Evolutionary conservation across 2,797 vertebrate genomes (phyloP), one percentile per base, ranked within the genome.

Genomic region (Pogoniulus pusillus): DNA sequence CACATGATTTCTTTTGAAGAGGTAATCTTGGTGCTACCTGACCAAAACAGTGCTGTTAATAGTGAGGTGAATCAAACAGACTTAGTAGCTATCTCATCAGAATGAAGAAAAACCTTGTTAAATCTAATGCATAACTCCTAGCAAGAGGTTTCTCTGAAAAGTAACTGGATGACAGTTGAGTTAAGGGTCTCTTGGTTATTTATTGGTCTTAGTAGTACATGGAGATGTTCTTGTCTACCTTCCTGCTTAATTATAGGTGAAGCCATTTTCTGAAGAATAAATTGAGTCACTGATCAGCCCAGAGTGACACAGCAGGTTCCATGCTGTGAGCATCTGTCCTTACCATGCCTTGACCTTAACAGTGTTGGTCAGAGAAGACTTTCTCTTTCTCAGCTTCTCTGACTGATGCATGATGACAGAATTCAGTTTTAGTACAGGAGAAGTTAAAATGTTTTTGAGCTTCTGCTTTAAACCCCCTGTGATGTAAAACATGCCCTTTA

Each of bases 201-300:
- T 73, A 24, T 72, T 1, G 1, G 30, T 55, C 39, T 69, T 32
- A 11, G 4, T 34, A 30, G 30, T 15, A 34, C 27, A 29, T 3
- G 5, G 22, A 60, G 49, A 18, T 14, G 13, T 7, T 39, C 0
- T 0, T 79, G 19, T 64, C 62, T 47, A n/a, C 20, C 19, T 14
- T 37, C 54, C 32, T n/a, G 24, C 29, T 86, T 20, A 24, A 58
- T 82, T 76, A 9, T 12, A 58, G 34, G 24, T 64, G 45, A 58
- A 68, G 20, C 9, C 20, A 5, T 69, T 49, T 80, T 29, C 26
- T 66, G 22, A 29, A 29, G 60, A n/a, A 13, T 60, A 16, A 29
- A 54, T 2, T 10, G 37, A 37, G 53, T 55, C 49, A 82, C 62
- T 69, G 71, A 54, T 10, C 32, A 75, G 58, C 32, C 68, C 81